Conservation (phyloP, 1,140 invertebrate species). For the Aphaenogaster ashmeadi region DNA sequence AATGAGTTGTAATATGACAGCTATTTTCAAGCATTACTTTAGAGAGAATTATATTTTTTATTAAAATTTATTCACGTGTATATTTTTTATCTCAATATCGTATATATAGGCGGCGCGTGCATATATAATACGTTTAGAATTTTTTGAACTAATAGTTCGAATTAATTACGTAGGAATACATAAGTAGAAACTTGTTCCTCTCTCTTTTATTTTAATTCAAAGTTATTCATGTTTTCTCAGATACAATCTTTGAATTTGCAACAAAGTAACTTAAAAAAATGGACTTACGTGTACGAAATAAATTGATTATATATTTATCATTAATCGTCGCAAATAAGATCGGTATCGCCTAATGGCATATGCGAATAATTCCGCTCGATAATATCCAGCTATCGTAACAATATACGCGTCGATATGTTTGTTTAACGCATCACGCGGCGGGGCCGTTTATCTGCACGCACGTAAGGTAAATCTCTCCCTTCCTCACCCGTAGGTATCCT, state of each 20-base stretch:
- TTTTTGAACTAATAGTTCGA: not conserved
- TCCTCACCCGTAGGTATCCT: not conserved
- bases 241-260: not conserved
- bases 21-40: not conserved
- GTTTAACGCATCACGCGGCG: constrained; percentile 25
- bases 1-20: not conserved
- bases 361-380: constrained; percentile 35
- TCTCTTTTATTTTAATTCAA: not conserved
- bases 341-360: constrained; percentile 26
- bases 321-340: constrained; percentile 42
- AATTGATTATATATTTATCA: constrained; percentile 26
- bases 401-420: constrained; percentile 41
- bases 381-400: constrained; percentile 45
- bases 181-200: not conserved
- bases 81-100: not conserved
- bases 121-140: not conserved
- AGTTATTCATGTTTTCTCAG: not conserved
- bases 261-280: not conserved
- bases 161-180: not conserved
- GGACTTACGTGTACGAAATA: not conserved
- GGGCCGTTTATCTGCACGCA: constrained; percentile 22
- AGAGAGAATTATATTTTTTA: not conserved
- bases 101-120: not conserved
- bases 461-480: constrained; percentile 25
- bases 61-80: too few species aligned